Base-by-base conservation (phyloP, 1,140 invertebrate species). In the Zaprionus camerounensis region DNA sequence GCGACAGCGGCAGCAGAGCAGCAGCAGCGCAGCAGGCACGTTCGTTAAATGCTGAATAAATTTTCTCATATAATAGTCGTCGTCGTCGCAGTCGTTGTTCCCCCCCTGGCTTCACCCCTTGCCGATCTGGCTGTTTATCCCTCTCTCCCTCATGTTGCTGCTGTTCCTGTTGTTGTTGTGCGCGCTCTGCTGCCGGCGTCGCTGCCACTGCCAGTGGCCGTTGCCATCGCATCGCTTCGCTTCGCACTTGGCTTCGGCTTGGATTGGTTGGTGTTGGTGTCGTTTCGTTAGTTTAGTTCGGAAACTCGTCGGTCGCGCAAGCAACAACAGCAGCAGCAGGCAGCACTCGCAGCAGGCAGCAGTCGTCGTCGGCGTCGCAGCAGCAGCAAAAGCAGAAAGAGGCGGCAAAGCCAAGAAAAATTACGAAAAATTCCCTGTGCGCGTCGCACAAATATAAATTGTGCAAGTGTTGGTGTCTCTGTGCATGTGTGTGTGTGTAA, bases 231-330 rank as follows among this genome's bases (percentile, higher is more conserved):
- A 12, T 61, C 53, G 63, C 70, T 81, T 61, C 53, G 62, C 70
- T 81, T 67, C 61, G 56, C 59, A 72, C 76, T 80, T 81, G 73
- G 76, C 81, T 80, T 84, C 75, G 88, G 81, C 88, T 81, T 82
- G 78, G 73, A 75, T 81, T 77, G 73, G 76, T 76, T 78, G 77
- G 68, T 73, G 82, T 70, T 84, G 75, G 81, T 84, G 81, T 76
- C 83, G 84, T 87, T 91, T 75, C 66, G 72, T 75, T 75, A 92
- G 91, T 91, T 92, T 91, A 80, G 90, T 91, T 92, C 91, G 91
- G 91, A 82, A 91, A 92, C 91, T 92, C 90, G 90, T 91, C 83
- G 87, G 90, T 87, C 82, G 87, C 84, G 78, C 82, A 91, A 87
- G 83, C 81, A 82, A 68, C 67, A 73, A 53, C 67, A 68, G 53